Conservation (phyloP, 2,113 vertebrate species). For the Dromas ardeola region DNA sequence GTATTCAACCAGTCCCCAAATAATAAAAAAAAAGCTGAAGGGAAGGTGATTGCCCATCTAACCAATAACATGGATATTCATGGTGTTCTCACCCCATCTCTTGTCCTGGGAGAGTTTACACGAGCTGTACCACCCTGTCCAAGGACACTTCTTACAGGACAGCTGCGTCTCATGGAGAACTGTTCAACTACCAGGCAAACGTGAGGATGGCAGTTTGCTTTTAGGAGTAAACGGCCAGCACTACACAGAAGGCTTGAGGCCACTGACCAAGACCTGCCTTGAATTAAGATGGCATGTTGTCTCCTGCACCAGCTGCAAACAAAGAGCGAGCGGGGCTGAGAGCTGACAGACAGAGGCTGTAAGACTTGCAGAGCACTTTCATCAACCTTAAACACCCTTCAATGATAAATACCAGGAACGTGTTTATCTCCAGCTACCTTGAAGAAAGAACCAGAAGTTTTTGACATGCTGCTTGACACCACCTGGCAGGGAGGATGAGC, state of each 20-base stretch:
- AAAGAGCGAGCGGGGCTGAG: accelerated
- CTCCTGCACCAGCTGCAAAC: background rate
- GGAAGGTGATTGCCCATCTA: background rate
- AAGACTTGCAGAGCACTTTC: background rate
- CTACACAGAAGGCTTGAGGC: background rate
- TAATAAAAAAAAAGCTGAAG: background rate
- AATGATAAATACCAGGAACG: background rate
- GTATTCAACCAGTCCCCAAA: background rate
- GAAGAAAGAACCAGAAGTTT: background rate
- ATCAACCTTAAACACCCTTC: background rate
- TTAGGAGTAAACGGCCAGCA: background rate
- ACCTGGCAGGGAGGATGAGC: background rate
- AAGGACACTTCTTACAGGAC: background rate
- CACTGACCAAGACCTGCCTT: background rate
- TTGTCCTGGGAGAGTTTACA: background rate
- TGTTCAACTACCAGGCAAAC: background rate
- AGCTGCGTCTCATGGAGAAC: background rate
- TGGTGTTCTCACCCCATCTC: background rate
- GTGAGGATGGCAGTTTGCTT: background rate
- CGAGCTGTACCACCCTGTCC: background rate
- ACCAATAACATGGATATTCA: background rate
- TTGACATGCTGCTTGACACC: background rate
- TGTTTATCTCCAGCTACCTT: background rate
- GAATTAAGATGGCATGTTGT: background rate
- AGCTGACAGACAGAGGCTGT: background rate